A percentile compares a stretch with the other conserved stretches of the same genome.
phyloP scores from a whole-genome alignment of 2,888 invertebrate genomes.

The Caenorhabditis auriculariae region DNA sequence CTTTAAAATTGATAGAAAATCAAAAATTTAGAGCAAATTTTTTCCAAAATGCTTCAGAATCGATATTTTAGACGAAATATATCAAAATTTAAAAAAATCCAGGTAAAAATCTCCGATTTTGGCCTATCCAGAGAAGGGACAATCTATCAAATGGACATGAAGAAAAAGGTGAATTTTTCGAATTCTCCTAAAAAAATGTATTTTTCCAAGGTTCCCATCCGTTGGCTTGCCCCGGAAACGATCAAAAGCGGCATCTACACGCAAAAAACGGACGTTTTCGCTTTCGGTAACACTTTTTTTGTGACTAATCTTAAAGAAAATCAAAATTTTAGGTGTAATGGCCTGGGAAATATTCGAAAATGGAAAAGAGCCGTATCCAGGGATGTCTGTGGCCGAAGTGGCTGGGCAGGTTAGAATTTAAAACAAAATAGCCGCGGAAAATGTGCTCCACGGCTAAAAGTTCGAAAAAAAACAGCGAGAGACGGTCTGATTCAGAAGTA shows the following conservation, averaged over 20 bases:
- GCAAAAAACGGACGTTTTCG: slow-evolving; percentile 41
- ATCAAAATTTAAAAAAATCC: too few relatives aligned
- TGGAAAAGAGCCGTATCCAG: slow-evolving; percentile 49
- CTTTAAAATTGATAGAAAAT: too few relatives aligned
- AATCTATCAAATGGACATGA: slow-evolving; percentile 32
- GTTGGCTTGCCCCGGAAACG: slow-evolving; percentile 45
- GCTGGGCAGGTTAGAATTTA: slow-evolving; percentile 20
- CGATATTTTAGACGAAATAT: too few relatives aligned
- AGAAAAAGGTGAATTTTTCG: too few relatives aligned
- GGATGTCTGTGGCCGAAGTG: slow-evolving; percentile 43
- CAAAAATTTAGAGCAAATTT: too few relatives aligned
- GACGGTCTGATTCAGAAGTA: too few relatives aligned
- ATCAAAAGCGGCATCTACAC: slow-evolving; percentile 24
- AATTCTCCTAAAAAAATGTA: too few relatives aligned
- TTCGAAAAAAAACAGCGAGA: too few relatives aligned
- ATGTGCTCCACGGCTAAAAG: too few relatives aligned
- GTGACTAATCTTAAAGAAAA: too few relatives aligned
- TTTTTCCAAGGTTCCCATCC: slow-evolving; percentile 42
- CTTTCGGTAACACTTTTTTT: slow-evolving; percentile 27
- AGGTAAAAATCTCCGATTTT: slow-evolving; percentile 40
- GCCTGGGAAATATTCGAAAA: slow-evolving; percentile 40
- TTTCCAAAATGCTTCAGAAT: too few relatives aligned
- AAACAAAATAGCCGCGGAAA: too few relatives aligned
- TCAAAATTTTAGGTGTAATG: slow-evolving; percentile 32
- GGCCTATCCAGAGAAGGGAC: slow-evolving; percentile 37